Conservation (phyloP, 2,888 invertebrate species). For the Hydroisotoma schaefferi region DNA sequence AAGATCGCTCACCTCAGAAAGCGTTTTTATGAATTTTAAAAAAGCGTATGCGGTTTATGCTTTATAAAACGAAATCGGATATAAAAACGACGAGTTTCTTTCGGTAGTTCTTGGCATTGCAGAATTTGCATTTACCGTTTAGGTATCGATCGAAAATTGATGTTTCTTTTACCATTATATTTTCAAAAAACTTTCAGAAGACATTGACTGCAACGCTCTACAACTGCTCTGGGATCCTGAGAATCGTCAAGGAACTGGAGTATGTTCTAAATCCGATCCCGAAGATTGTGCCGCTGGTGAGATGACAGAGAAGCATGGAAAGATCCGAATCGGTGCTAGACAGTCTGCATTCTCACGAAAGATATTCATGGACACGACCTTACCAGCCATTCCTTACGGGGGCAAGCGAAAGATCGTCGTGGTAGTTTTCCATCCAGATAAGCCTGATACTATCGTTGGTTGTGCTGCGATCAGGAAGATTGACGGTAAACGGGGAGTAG, state of each 20-base stretch:
- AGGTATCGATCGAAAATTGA: background rate
- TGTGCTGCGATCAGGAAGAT: conserved; percentile 47
- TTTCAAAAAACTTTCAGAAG: conserved; percentile 40
- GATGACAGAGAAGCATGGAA: conserved; percentile 70
- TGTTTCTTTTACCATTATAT: background rate
- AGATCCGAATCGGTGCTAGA: conserved; percentile 54
- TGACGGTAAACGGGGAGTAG: conserved; percentile 42
- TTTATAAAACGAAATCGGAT: no score
- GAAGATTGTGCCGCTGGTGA: conserved; percentile 61
- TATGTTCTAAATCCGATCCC: conserved; percentile 50
- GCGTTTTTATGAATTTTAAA: no score
- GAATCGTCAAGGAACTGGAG: conserved; percentile 55
- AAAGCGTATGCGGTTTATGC: no score
- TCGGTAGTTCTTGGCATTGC: no score
- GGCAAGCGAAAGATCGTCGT: conserved; percentile 45
- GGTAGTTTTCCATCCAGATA: conserved; percentile 48
- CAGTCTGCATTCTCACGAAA: conserved; percentile 48
- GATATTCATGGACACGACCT: conserved; percentile 49
- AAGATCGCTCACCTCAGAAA: no score
- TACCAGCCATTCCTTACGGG: conserved; percentile 46
- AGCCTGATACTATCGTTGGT: conserved; percentile 47
- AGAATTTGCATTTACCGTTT: no score
- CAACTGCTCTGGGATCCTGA: conserved; percentile 82
- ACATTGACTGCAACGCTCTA: conserved; percentile 69
- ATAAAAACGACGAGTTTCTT: no score